Evolutionary conservation across 2,113 vertebrate species (phyloP), one percentile per base, ranked within the genome.

Genomic region (Leptobrachium leishanense): DNA sequence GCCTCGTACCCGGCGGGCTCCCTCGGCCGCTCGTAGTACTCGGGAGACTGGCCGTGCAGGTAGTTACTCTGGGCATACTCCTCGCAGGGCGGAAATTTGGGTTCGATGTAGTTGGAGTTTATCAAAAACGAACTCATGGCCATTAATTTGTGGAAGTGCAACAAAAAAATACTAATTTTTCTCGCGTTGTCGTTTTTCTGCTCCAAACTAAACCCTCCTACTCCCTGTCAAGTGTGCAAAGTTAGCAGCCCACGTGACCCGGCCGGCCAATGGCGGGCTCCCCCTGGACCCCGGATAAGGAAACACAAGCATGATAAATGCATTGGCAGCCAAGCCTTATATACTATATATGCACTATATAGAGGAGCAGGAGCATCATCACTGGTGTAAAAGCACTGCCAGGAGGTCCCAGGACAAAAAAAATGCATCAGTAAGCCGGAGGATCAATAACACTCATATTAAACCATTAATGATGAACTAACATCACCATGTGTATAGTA

Each of bases 81-180:
- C 89, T 98, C 96, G 93, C 96, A 98, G 88, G 96, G 95, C 88
- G 96, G 96, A 90, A 98, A 98, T 91, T 96, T 96, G 86, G 96
- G 96, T 88, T 98, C 96, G 93, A 97, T 95, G 92, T 98, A 98
- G 95, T 98, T 98, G 92, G 96, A 98, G 95, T 98, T 98, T 95
- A 98, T 98, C 96, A 98, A 98, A 95, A 96, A 98, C 93, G 96
- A 98, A 95, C 96, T 98, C 96, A 98, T 98, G 96, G 94, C 95
- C 95, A 98, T 98, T 98, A 98, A 98, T 98, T 98, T 98, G 95
- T 94, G 94, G 46, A 96, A 97, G 95, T 95, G 95, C 94, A 68
- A 74, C 70, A 68, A 74, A 95, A 96, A 95, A 97, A 97, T 97
- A 96, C 95, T 96, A 97, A 96, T 97, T 97, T 98, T 98, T 97